These are phyloP conservation scores for Abrostola tripartita DNA, from an alignment of 2,888 invertebrate species.

Conservation along the genomic window DNA sequence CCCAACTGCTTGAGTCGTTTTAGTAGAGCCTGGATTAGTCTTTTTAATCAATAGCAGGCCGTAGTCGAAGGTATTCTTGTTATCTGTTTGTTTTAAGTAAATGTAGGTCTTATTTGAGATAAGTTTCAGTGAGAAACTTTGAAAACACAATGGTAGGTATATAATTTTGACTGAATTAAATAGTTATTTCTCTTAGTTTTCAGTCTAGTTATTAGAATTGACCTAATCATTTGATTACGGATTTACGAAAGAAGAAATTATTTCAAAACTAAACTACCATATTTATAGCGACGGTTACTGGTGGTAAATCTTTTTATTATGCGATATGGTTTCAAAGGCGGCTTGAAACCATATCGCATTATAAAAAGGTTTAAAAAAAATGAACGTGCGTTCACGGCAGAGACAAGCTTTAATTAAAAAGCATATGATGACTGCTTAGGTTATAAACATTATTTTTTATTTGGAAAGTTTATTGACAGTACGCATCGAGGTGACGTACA, in stretches of 20 bases:
- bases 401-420: no score
- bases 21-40: constrained; percentile 47
- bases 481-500: constrained; percentile 38
- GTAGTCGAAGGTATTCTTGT: constrained; percentile 9
- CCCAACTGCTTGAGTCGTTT: constrained; percentile 56
- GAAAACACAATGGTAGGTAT: constrained; percentile 11
- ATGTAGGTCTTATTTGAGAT: constrained; percentile 12
- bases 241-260: no score
- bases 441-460: neutral
- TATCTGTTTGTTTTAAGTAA: constrained; percentile 27
- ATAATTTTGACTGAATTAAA: neutral
- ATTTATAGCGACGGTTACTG: no score
- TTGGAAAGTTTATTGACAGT: constrained; percentile 37
- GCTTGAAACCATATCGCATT: no score
- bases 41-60: constrained; percentile 36
- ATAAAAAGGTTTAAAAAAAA: no score
- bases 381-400: no score
- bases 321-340: no score
- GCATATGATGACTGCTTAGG: neutral
- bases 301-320: no score
- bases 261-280: no score
- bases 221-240: no score
- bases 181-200: no score
- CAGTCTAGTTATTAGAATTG: no score
- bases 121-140: constrained; percentile 10